Evolutionary conservation across 2,797 vertebrate genomes (phyloP).

Genomic region (Artibeus jamaicensis): DNA sequence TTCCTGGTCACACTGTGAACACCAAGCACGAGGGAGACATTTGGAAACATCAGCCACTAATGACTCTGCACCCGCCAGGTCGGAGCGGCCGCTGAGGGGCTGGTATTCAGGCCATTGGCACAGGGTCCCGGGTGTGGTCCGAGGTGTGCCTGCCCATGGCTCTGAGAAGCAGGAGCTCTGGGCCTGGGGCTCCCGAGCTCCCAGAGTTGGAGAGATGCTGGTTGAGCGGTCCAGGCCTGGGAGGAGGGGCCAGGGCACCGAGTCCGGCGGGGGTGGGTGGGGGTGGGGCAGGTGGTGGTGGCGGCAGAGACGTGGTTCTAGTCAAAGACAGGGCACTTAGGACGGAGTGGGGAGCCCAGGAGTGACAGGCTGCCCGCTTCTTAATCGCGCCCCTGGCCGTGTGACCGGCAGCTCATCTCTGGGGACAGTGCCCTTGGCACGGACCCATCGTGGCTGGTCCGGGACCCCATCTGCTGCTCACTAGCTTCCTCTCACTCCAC

Average conservation of each 20-base stretch:
- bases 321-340: not conserved
- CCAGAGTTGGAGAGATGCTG: not conserved
- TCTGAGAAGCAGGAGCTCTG: not conserved
- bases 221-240: not conserved
- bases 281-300: no score
- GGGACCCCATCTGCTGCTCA: not conserved
- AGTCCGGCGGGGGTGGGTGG: no score
- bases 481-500: not conserved
- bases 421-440: not conserved
- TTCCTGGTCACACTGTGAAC: not conserved
- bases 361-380: not conserved
- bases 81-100: not conserved
- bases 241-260: not conserved
- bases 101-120: not conserved
- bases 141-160: not conserved
- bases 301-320: not conserved
- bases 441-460: rapidly evolving
- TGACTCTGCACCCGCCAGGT: not conserved
- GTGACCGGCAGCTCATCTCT: not conserved
- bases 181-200: not conserved
- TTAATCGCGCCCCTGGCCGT: not conserved
- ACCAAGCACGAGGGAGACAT: not conserved
- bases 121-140: not conserved
- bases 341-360: not conserved
- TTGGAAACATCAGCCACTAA: not conserved